Conservation (phyloP, 2,888 invertebrate species). For the Dinocampus coccinellae region DNA sequence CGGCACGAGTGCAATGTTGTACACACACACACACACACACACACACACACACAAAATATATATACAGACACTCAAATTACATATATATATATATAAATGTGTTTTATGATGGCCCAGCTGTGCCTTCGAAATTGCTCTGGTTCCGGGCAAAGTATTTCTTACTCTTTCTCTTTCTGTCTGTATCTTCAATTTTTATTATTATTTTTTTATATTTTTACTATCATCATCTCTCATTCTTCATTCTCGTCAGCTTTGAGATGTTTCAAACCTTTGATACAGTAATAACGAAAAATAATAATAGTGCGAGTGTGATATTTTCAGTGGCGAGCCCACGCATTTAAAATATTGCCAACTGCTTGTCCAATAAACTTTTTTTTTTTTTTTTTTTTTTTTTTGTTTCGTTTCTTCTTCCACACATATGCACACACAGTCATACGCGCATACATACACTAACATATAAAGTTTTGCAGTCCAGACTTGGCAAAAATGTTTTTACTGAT, state of each 20-base stretch:
- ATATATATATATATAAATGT: background rate
- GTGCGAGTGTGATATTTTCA: background rate
- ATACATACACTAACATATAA: no score
- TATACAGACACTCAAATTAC: no score
- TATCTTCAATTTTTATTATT: no score
- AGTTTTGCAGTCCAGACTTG: background rate
- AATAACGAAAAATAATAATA: constrained; percentile 4
- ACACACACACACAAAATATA: no score
- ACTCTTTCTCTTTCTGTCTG: background rate
- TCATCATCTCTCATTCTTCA: background rate
- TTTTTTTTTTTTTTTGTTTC: background rate
- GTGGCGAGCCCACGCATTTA: background rate
- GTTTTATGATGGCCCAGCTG: constrained; percentile 10
- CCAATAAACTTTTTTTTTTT: background rate
- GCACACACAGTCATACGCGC: background rate
- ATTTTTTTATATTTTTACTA: no score
- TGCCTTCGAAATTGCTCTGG: constrained; percentile 23
- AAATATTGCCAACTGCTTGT: background rate
- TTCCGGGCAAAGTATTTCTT: background rate
- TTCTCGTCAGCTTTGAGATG: background rate
- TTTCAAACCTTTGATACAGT: constrained; percentile 11
- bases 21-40: no score
- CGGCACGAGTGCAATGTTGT: background rate
- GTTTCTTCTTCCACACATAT: background rate
- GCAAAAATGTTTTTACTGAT: background rate